phyloP scores from a whole-genome alignment of 2,113 vertebrate species.

The Ranitomeya imitator region DNA sequence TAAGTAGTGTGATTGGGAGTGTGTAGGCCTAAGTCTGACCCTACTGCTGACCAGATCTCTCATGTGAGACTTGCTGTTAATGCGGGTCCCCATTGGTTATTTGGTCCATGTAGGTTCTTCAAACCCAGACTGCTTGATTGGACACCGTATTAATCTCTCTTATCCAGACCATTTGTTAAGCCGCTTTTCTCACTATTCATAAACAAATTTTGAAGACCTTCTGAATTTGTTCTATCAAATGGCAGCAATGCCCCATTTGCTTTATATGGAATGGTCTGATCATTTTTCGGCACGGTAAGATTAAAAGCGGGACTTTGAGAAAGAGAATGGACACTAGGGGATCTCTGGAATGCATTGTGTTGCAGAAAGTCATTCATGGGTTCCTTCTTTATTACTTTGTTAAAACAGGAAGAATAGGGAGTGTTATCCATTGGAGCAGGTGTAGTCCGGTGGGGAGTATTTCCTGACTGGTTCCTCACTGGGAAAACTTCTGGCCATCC shows the following conservation, averaged over 20 bases:
- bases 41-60: too few species aligned
- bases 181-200: conserved; percentile 63
- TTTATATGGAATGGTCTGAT: conserved; percentile 74
- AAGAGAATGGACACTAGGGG: conserved; percentile 57
- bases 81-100: conserved; percentile 67
- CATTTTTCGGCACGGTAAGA: conserved; percentile 60
- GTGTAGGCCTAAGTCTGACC: too few species aligned
- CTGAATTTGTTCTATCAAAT: conserved; percentile 71
- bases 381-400: conserved; percentile 88
- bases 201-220: conserved; percentile 70
- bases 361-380: conserved; percentile 78
- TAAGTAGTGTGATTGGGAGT: too few species aligned
- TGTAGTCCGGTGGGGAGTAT: conserved; percentile 67
- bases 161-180: conserved; percentile 23
- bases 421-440: conserved; percentile 68
- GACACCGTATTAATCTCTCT: conserved; percentile 64
- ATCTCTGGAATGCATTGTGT: conserved; percentile 69
- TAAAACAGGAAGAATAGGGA: conserved; percentile 69
- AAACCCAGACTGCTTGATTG: conserved; percentile 69
- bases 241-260: conserved; percentile 69
- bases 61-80: too few species aligned
- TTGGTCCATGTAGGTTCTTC: conserved; percentile 70
- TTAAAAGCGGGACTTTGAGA: not conserved
- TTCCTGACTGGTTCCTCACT: too few species aligned
- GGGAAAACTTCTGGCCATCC: too few species aligned